Evolutionary conservation across 2,113 vertebrate species (phyloP).

Genomic region (Pterocles orientalis): DNA sequence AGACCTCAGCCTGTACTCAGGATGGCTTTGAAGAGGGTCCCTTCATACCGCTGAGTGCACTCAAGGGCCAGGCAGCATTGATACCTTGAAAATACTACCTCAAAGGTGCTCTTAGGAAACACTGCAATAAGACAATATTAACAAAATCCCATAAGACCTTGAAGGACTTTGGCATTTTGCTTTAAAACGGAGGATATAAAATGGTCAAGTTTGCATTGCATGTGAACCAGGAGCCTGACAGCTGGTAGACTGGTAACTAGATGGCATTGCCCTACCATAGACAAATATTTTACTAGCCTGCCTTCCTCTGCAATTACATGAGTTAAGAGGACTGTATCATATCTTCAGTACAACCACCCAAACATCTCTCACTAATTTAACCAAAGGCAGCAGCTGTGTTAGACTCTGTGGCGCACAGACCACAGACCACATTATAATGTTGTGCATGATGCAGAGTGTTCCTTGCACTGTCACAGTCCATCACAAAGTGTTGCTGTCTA

Average conservation of each 20-base stretch:
- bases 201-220: neutral
- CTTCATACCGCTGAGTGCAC: neutral
- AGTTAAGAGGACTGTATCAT: neutral
- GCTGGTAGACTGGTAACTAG: constrained; percentile 30
- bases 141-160: neutral
- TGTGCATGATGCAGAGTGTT: fast-evolving
- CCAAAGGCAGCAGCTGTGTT: neutral
- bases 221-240: constrained; percentile 26
- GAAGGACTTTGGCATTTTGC: constrained; percentile 27
- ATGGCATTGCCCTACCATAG: constrained; percentile 37
- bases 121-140: neutral
- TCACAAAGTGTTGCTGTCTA: neutral
- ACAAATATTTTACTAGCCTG: constrained; percentile 47
- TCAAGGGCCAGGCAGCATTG: neutral
- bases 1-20: neutral
- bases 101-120: neutral
- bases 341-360: neutral
- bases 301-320: neutral
- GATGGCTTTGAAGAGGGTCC: neutral
- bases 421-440: fast-evolving
- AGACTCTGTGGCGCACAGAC: neutral
- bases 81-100: neutral
- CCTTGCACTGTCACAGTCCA: neutral
- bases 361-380: neutral
- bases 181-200: neutral